Percentiles rank a stretch among this genome's conserved stretches.
Conservation (phyloP, 2,113 vertebrate genomes). For the Garra rufa region DNA sequence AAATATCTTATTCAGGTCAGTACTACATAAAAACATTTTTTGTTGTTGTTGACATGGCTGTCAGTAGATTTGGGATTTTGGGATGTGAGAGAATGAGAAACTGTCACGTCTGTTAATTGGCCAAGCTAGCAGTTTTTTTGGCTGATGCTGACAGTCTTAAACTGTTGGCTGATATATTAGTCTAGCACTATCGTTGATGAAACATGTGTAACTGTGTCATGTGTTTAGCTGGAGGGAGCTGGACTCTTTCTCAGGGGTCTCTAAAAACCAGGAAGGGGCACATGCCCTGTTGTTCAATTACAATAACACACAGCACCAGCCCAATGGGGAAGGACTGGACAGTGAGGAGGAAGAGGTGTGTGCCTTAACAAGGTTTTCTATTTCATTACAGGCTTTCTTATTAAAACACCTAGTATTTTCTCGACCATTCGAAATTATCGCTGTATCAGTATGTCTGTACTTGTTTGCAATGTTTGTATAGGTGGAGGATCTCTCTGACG, state of each 20-base stretch:
- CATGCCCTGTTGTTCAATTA: not conserved
- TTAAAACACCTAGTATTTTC: not conserved
- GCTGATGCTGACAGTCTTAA: not conserved
- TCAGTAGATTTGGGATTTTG: not conserved
- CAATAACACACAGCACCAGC: constrained; percentile 10
- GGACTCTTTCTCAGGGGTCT: constrained; percentile 44
- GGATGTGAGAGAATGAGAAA: not conserved
- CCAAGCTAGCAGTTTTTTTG: not conserved
- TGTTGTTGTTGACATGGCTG: not conserved
- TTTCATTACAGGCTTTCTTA: not conserved
- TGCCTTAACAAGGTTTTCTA: not conserved
- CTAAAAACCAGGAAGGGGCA: not conserved
- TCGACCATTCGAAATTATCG: not conserved
- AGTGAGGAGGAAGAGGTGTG: constrained; percentile 39
- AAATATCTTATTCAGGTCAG: too few relatives aligned
- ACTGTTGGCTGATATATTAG: not conserved
- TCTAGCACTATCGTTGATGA: not conserved
- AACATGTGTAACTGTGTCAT: not conserved
- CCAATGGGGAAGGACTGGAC: constrained; percentile 9
- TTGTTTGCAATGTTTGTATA: constrained; percentile 22
- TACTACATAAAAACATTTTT: not conserved
- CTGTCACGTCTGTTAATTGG: not conserved
- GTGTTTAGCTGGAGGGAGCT: constrained; percentile 65
- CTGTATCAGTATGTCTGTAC: not conserved
- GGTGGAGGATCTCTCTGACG: constrained; percentile 70